phyloP scores from a whole-genome alignment of 2,797 vertebrate species.

The Cyclopterus lumpus region DNA sequence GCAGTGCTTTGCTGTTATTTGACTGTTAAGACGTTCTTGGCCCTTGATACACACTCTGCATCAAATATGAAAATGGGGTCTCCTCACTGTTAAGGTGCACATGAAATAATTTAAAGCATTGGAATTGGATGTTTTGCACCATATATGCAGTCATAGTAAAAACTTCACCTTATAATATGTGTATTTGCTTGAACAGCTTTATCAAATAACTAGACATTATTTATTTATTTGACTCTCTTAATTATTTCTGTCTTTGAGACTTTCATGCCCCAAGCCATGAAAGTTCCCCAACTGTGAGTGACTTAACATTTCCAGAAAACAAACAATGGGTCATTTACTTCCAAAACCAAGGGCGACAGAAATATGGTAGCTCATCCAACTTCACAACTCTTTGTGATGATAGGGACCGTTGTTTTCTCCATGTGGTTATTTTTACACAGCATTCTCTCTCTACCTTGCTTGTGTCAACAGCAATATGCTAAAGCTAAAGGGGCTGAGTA shows the following conservation, averaged over 20 bases:
- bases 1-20: slow-evolving; percentile 4
- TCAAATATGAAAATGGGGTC: neutral
- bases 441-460: neutral
- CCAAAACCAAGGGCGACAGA: neutral
- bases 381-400: neutral
- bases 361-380: neutral
- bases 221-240: neutral
- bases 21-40: neutral
- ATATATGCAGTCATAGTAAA: neutral
- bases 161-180: too few relatives aligned
- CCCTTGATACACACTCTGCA: neutral
- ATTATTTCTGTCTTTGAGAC: neutral
- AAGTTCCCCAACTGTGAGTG: neutral
- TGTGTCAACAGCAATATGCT: neutral
- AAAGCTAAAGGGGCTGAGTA: neutral
- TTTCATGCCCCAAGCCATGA: neutral
- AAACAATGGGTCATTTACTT: neutral
- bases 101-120: neutral
- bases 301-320: neutral
- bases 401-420: neutral
- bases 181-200: neutral
- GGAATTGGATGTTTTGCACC: neutral
- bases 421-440: neutral
- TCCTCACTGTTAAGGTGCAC: neutral
- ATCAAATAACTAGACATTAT: neutral